Conservation (phyloP, 2,888 invertebrate species). For the Leptinotarsa tumamoca region DNA sequence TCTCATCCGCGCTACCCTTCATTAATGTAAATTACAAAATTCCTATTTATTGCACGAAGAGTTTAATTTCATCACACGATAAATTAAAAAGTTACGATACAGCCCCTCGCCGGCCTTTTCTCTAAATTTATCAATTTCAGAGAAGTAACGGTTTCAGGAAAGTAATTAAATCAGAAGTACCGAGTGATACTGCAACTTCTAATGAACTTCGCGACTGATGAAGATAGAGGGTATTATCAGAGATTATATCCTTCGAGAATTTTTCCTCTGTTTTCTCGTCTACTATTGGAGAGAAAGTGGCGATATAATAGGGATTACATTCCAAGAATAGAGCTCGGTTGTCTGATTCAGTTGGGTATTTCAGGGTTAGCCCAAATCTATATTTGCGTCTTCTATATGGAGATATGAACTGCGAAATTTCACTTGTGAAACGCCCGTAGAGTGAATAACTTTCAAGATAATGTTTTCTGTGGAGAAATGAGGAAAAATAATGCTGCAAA, state of each 20-base stretch:
- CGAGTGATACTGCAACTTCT: not conserved
- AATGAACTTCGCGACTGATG: not conserved
- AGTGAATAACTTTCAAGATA: no score
- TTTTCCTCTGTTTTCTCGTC: not conserved
- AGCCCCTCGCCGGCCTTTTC: slow-evolving; percentile 2
- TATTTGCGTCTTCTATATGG: not conserved
- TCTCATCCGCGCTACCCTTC: slow-evolving; percentile 10
- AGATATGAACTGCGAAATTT: no score
- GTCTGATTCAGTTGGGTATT: not conserved
- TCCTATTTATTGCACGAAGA: slow-evolving; percentile 11
- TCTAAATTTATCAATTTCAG: slow-evolving; percentile 5
- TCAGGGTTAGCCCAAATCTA: not conserved
- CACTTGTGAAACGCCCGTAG: no score
- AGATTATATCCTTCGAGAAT: not conserved
- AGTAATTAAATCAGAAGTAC: slow-evolving; percentile 12
- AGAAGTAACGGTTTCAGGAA: slow-evolving; percentile 4
- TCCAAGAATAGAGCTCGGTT: not conserved
- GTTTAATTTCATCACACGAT: slow-evolving; percentile 18
- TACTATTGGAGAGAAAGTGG: not conserved
- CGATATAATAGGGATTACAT: not conserved
- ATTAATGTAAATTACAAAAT: slow-evolving; percentile 16
- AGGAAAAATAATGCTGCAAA: no score
- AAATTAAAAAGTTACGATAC: slow-evolving; percentile 22
- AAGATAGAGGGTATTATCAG: slow-evolving; percentile 2
- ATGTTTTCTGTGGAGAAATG: no score